phyloP scores from a whole-genome alignment of 2,797 vertebrate genomes.

The Mus spretus region DNA sequence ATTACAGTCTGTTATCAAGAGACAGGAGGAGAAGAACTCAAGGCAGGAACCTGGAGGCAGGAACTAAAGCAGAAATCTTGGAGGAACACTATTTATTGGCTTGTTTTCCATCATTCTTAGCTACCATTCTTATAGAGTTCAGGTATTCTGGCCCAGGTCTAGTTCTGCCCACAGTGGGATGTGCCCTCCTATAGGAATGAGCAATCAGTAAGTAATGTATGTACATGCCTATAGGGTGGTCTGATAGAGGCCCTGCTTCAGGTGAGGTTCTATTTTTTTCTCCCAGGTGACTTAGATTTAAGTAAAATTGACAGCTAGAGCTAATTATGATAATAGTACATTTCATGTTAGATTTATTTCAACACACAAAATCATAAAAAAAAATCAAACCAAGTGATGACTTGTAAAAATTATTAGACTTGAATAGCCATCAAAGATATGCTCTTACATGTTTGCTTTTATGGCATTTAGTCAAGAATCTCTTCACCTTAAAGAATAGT shows the following conservation, averaged over 20 bases:
- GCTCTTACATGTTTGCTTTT: neutral
- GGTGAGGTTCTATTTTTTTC: no score
- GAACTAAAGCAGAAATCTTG: neutral
- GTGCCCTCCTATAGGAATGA: neutral
- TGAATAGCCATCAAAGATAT: neutral
- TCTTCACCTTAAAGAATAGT: neutral
- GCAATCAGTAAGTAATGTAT: neutral
- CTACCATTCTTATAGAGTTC: neutral
- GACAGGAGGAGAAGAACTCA: neutral
- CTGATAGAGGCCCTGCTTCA: neutral
- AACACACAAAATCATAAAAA: neutral
- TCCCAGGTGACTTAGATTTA: neutral
- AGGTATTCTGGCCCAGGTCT: no score
- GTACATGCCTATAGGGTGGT: neutral
- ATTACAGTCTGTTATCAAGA: neutral
- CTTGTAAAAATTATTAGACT: neutral
- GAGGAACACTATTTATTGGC: no score
- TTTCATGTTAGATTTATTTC: neutral
- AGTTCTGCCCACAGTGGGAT: neutral
- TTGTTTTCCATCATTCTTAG: neutral
- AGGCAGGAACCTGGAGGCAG: neutral
- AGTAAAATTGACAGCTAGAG: neutral
- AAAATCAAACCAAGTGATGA: neutral
- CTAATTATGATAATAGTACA: neutral
- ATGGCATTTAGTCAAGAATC: conserved; percentile 28